A percentile compares a stretch with the other conserved stretches of the same genome.
These are phyloP conservation scores for Morpho achilles DNA, from an alignment of 2,888 invertebrate species.

Conservation along the genomic window DNA sequence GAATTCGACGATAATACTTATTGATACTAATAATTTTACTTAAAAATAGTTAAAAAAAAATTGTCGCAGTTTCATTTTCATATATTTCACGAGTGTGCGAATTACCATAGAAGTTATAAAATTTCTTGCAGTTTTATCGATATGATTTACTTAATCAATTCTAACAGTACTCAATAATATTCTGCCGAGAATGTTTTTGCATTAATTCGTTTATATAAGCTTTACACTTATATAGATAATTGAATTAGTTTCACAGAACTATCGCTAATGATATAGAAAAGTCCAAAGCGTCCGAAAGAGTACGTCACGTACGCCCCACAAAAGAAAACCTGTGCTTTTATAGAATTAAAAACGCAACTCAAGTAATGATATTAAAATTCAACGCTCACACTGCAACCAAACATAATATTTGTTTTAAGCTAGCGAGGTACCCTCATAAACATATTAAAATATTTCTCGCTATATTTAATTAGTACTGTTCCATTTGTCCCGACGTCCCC, in stretches of 20 bases:
- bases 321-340: slow-evolving; percentile 62
- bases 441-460: slow-evolving; percentile 77
- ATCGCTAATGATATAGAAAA: slow-evolving; percentile 28
- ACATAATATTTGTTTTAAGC: slow-evolving; percentile 75
- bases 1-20: no score
- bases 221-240: no score
- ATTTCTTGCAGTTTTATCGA: no score
- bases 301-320: slow-evolving; percentile 16
- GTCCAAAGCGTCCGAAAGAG: slow-evolving; percentile 24
- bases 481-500: slow-evolving; percentile 59
- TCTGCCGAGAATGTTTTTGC: no score
- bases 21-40: no score
- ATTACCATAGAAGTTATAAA: no score
- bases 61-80: no score
- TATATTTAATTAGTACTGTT: slow-evolving; percentile 73
- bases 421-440: slow-evolving; percentile 62
- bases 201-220: no score
- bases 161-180: no score
- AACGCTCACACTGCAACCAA: slow-evolving; percentile 57
- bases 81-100: no score
- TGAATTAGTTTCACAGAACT: slow-evolving; percentile 19
- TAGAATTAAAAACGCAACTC: slow-evolving; percentile 71
- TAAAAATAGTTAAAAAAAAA: no score
- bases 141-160: no score
- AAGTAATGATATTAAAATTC: slow-evolving; percentile 77